Base-by-base conservation (phyloP, 1,140 invertebrate species). In the Agrypnia vestita region DNA sequence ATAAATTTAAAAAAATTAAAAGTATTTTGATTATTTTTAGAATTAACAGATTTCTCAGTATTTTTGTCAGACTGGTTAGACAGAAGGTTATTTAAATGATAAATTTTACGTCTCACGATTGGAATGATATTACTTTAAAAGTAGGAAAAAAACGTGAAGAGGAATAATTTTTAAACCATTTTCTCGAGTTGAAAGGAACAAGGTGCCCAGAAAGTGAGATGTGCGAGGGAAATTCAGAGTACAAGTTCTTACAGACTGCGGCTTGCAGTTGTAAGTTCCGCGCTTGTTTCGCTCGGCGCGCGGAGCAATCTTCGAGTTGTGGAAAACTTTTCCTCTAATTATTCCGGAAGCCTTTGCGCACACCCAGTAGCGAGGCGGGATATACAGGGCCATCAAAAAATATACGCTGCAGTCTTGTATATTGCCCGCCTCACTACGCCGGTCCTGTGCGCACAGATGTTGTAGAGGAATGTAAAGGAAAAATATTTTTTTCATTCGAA, bases 181-280 rank as follows among this genome's bases (percentile, higher is more conserved):
- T 35, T 35, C 25, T 1, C 25, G 6, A 35, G 25, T 35, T 35
- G 25, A 35, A 35, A 35, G 8, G 49, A 13, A 64, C 61, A 43
- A 25, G 61, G 19, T 64, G 61, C 61, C 61, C 10, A 64, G 61
- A 43, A 64, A 64, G 19, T 64, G 35, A 64, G 55, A 21, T 56
- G n/a, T 67, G 62, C 43, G n/a, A 17, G 62, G n/a, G 67, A 71
- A 35, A 71, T 49, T 71, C 47, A 71, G 17, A 51, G 49, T 13
- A 51, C 67, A 71, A 71, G 67, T 71, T 49, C 67, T 71, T 53
- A 10, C 51, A 49, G 67, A 71, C 67, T 71, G 67, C 67, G 67
- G 46, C 21, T 71, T 71, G 67, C 67, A 71, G 67, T 51, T 71
- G 67, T 51, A 51, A 71, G 67, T 71, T 71, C 46, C 44, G 15